Base-by-base conservation (phyloP, 35 echinoderm and acorn worm species). In the Chiridota heheva region DNA sequence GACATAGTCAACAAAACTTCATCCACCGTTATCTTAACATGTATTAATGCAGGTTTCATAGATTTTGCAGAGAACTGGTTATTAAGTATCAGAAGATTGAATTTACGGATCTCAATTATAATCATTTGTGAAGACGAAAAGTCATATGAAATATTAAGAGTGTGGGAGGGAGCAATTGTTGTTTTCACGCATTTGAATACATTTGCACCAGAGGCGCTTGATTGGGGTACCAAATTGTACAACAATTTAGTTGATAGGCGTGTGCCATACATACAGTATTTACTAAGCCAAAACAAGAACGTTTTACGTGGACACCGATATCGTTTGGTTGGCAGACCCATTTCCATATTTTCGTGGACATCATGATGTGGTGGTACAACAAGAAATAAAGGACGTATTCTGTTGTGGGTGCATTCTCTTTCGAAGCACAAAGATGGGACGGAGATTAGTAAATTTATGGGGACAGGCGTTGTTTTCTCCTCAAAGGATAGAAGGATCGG, bases 241-340 rank as follows among this genome's bases (percentile, higher is more conserved):
- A 72, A 28, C 5, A 22, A 72, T 5, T 44, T 72, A 3, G 69
- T 72, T 42, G 10, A 44, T 45, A 72, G 49, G 41, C 69, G 69
- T 25, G 40, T 44, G n/a, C 69, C 26, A 4, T 72, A 70, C 33
- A 46, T 72, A 2, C 8, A 44, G 5, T 45, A 27, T 8, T 72
- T 72, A 72, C 33, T 72, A 42, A 72, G 40, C 2, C n/a, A 26
- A 17, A 25, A 8, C 1, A 4, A 45, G 6, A 44, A 72, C 33
- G 37, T 72, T 72, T 72, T 72, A 72, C 22, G 69, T 72, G 1
- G 69, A 72, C 36, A 72, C 41, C 33, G 69, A 72, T 17, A 72
- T 72, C 37, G 69, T 72, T 20, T 44, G 12, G 38, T 44, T 72
- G 12, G 69, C 40, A 42, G 22, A 72, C 49, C 69, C 69, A 2